These are phyloP conservation scores for Picus viridis DNA, from an alignment of 2,797 vertebrate genomes.

Conservation along the genomic window DNA sequence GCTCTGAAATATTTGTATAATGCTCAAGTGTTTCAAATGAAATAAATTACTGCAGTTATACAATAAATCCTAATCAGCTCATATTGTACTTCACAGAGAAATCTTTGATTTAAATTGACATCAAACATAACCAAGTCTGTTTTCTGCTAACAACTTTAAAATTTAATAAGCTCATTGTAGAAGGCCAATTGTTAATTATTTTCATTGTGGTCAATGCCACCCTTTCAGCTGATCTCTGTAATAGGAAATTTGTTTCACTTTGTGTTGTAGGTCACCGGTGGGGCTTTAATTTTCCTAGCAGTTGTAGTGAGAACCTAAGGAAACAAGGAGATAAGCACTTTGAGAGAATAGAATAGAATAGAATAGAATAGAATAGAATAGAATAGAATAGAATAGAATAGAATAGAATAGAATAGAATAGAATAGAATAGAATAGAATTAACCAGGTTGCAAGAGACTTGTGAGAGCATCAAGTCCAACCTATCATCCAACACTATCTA, in stretches of 20 bases:
- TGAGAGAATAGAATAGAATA: background rate
- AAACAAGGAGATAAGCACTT: background rate
- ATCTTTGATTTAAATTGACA: conserved; percentile 47
- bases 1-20: conserved; percentile 31
- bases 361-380: too few relatives aligned
- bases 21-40: conserved; percentile 42
- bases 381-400: too few relatives aligned
- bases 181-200: conserved; percentile 54
- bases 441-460: too few relatives aligned
- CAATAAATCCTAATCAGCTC: conserved; percentile 31
- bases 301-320: accelerated
- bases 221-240: background rate
- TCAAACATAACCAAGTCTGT: background rate
- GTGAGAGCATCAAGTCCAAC: too few relatives aligned
- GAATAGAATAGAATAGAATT: too few relatives aligned
- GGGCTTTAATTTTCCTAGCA: background rate
- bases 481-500: too few relatives aligned
- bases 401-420: too few relatives aligned
- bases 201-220: conserved; percentile 4
- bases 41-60: conserved; percentile 11
- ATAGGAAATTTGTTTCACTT: background rate
- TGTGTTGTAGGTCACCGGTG: background rate
- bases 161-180: conserved; percentile 52
- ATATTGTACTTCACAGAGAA: conserved; percentile 50
- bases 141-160: conserved; percentile 51